Base-by-base conservation (phyloP, 2,888 invertebrate genomes). In the Lycia hirtaria region DNA sequence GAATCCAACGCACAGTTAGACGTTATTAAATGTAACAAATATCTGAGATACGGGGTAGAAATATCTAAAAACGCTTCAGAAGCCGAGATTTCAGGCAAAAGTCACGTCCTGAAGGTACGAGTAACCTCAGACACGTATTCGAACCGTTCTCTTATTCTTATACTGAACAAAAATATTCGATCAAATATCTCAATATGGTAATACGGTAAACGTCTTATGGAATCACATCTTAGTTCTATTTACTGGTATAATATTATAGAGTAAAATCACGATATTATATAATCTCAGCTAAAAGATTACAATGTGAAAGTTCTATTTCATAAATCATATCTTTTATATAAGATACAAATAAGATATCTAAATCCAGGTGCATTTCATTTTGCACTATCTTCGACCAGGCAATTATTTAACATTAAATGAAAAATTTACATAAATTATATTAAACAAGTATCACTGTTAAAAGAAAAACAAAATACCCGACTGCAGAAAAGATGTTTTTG, bases 81-180 rank as follows among this genome's bases (percentile, higher is more conserved):
- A n/a, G 19, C 41, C 20, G 55, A 20, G 49, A 20, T 49, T 54
- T 43, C n/a, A 43, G 20, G 32, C 22, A 10, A 37, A 22, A 48
- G 55, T 55, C 55, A 55, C 55, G 55, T 43, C 17, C 28, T 14
- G 20, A n/a, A 28, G 28, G 33, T 37, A 49, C n/a, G n/a, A n/a
- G n/a, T n/a, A n/a, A n/a, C 48, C 37, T 30, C 35, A 47, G 28
- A 14, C 20, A 37, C 37, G 35, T 52, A 19, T 20, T 28, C 20
- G 19, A 30, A 32, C 9, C 30, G 24, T 44, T 44, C 44, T 15
- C 20, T 30, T 19, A 24, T 9, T 15, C 37, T 37, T 37, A 22
- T 44, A 19, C 15, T 14, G 37, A 53, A 44, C 33, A 44, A 30
- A 44, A 35, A 33, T 24, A 47, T 35, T 35, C 47, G 35, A 47